Percentiles rank a stretch among this genome's conserved stretches.
Conservation (phyloP, 2,888 invertebrate genomes). For the Malacosoma neustria region DNA sequence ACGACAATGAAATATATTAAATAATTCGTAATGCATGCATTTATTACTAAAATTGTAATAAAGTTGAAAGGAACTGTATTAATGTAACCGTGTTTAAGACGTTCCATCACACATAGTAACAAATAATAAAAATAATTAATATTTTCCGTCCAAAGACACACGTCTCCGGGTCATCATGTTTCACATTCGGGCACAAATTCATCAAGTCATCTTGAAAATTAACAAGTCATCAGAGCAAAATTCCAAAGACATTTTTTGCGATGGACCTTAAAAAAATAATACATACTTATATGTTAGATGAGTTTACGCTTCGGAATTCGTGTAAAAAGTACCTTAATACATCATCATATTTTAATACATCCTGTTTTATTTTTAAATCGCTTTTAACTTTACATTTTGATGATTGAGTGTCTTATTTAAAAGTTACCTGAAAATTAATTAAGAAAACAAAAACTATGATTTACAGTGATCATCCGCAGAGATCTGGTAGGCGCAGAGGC, state of each 20-base stretch:
- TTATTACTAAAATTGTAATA: too few species aligned
- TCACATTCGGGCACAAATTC: constrained; percentile 46
- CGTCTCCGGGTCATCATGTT: constrained; percentile 23
- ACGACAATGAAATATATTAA: too few species aligned
- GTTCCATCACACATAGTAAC: constrained; percentile 4
- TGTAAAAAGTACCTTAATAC: constrained; percentile 50
- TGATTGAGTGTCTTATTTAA: too few species aligned
- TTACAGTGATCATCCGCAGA: constrained; percentile 56
- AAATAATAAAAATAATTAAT: constrained; percentile 11
- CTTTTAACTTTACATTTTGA: too few species aligned
- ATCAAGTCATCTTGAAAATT: constrained; percentile 52
- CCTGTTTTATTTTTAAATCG: constrained; percentile 44
- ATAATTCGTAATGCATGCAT: too few species aligned
- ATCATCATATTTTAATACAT: constrained; percentile 39
- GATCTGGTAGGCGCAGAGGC: constrained; percentile 58
- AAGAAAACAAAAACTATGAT: constrained; percentile 19
- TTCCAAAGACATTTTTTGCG: constrained; percentile 57
- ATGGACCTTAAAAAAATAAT: constrained; percentile 42
- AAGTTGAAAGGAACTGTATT: too few species aligned
- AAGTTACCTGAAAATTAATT: too few species aligned
- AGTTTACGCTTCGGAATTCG: constrained; percentile 65
- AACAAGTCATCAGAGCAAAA: constrained; percentile 63
- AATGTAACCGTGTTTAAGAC: too few species aligned
- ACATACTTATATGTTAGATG: constrained; percentile 43
- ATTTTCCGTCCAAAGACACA: constrained; percentile 11